Conservation (phyloP, 2,113 vertebrate genomes). For the Vimba vimba region DNA sequence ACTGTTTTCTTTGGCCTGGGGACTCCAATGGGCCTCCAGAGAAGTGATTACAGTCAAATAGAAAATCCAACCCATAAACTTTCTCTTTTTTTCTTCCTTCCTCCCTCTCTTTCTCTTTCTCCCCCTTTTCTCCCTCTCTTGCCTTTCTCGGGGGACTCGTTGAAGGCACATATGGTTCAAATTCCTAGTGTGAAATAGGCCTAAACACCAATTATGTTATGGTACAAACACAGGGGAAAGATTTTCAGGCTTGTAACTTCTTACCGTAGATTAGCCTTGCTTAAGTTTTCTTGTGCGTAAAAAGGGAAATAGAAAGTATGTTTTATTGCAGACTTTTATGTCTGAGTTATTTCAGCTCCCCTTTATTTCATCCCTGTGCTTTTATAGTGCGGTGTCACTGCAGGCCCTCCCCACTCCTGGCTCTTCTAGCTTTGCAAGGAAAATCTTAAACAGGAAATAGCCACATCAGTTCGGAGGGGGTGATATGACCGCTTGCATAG, state of each 20-base stretch:
- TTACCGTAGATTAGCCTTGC: slow-evolving; percentile 69
- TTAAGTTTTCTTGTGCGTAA: slow-evolving; percentile 68
- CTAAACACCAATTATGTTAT: slow-evolving; percentile 75
- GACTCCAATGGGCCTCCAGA: slow-evolving; percentile 67
- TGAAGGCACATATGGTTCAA: slow-evolving; percentile 69
- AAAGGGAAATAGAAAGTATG: slow-evolving; percentile 65
- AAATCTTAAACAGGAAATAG: slow-evolving; percentile 80
- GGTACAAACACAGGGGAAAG: slow-evolving; percentile 71
- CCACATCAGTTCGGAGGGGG: slow-evolving; percentile 70
- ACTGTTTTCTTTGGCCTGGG: slow-evolving; percentile 69
- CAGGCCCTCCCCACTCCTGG: slow-evolving; percentile 52
- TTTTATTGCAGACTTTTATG: slow-evolving; percentile 61
- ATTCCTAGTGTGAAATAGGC: slow-evolving; percentile 71
- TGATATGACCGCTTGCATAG: slow-evolving; percentile 70
- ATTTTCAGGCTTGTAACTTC: slow-evolving; percentile 67
- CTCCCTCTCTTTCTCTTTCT: slow-evolving; percentile 19
- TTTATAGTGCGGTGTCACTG: slow-evolving; percentile 53
- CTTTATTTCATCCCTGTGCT: slow-evolving; percentile 52
- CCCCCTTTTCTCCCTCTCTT: slow-evolving; percentile 42
- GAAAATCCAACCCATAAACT: slow-evolving; percentile 62
- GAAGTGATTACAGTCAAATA: slow-evolving; percentile 63
- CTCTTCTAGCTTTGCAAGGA: slow-evolving; percentile 65
- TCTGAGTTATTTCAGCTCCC: slow-evolving; percentile 47
- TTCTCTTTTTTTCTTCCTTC: slow-evolving; percentile 39
- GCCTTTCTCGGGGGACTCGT: slow-evolving; percentile 64